Percentiles rank a stretch among this genome's conserved stretches.
These are phyloP conservation scores for Cybosia mesomella DNA, from an alignment of 2,888 invertebrate genomes.

Conservation along the genomic window DNA sequence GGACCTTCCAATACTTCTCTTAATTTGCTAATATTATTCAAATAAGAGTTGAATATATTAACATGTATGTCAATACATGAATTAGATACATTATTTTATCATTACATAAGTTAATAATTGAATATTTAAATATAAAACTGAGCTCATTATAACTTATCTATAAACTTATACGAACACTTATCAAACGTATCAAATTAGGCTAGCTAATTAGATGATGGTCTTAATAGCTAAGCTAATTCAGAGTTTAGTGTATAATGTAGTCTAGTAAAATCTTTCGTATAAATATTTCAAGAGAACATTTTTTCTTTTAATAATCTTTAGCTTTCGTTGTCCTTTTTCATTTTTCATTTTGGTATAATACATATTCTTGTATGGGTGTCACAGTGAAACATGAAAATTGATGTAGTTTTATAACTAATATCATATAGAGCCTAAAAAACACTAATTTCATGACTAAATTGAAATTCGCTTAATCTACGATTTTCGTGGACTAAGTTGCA, in stretches of 20 bases:
- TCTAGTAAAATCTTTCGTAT: background rate
- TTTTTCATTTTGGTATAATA: background rate
- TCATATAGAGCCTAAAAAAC: too few relatives aligned
- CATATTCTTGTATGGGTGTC: background rate
- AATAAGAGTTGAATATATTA: background rate
- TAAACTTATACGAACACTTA: background rate
- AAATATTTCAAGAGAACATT: background rate
- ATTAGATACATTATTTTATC: background rate
- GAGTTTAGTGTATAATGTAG: background rate
- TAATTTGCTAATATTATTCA: background rate
- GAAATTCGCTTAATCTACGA: too few relatives aligned
- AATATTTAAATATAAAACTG: conserved; percentile 2
- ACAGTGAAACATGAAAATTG: background rate
- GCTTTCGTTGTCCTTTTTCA: background rate
- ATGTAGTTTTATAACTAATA: background rate
- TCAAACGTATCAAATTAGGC: background rate
- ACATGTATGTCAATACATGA: background rate
- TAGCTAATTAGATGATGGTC: background rate
- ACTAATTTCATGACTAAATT: background rate
- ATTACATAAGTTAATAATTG: background rate
- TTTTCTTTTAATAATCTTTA: background rate
- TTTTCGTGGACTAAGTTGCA: background rate
- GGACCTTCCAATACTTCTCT: background rate
- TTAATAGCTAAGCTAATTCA: background rate
- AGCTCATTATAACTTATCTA: background rate